Conservation (phyloP, 2,888 invertebrate species). For the Orthosia cruda region DNA sequence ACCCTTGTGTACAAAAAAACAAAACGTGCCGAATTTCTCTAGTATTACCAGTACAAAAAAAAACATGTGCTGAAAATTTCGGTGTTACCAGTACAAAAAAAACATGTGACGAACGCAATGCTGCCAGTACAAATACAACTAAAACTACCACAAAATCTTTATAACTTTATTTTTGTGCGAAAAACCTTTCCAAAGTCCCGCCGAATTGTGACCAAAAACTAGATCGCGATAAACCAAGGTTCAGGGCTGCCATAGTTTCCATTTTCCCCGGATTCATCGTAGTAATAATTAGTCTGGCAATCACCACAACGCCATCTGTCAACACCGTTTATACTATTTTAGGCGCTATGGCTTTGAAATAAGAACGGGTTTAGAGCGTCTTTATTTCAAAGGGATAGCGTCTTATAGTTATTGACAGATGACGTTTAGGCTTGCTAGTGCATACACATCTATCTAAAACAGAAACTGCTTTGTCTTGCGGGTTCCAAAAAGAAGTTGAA, state of each 20-base stretch:
- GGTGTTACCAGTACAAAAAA: slow-evolving; percentile 18
- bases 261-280: slow-evolving; percentile 68
- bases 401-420: slow-evolving; percentile 56
- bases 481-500: not conserved
- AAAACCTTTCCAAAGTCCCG: slow-evolving; percentile 69
- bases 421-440: slow-evolving; percentile 37
- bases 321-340: slow-evolving; percentile 65
- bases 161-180: not conserved
- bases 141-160: slow-evolving; percentile 36
- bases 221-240: slow-evolving; percentile 72
- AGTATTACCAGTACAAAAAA: slow-evolving; percentile 16
- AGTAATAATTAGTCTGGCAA: slow-evolving; percentile 60
- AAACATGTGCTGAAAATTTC: not conserved
- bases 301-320: slow-evolving; percentile 69
- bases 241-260: slow-evolving; percentile 72
- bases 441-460: not conserved
- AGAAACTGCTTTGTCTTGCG: not conserved
- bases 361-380: slow-evolving; percentile 7
- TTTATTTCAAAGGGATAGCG: slow-evolving; percentile 34
- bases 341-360: slow-evolving; percentile 36
- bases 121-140: slow-evolving; percentile 11
- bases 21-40: slow-evolving; percentile 16
- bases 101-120: slow-evolving; percentile 6
- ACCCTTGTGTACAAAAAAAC: slow-evolving; percentile 5
- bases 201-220: slow-evolving; percentile 71